These are phyloP conservation scores for Cyanocitta stelleri DNA, from an alignment of 2,113 vertebrate genomes.

Conservation along the genomic window DNA sequence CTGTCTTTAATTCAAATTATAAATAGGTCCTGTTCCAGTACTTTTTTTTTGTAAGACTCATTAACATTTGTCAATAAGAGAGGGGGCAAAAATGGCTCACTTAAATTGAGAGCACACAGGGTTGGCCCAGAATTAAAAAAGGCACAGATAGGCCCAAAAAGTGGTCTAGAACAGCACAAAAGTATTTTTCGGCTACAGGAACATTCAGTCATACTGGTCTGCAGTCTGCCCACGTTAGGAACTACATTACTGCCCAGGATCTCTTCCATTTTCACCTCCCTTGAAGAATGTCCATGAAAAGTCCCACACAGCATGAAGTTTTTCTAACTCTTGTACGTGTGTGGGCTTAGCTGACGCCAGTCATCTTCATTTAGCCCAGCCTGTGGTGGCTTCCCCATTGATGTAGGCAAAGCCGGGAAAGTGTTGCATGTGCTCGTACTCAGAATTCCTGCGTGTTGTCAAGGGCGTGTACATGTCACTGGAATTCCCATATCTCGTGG, in stretches of 20 bases:
- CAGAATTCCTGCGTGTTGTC: slow-evolving; percentile 90
- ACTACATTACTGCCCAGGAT: slow-evolving; percentile 45
- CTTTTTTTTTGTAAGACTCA: slow-evolving; percentile 39
- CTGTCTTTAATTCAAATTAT: slow-evolving; percentile 53
- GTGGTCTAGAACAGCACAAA: slow-evolving; percentile 52
- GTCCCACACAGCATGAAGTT: slow-evolving; percentile 17
- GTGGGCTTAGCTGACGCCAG: slow-evolving; percentile 51
- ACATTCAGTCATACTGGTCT: slow-evolving; percentile 18
- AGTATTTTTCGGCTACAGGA: slow-evolving; percentile 34
- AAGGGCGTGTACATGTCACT: slow-evolving; percentile 92
- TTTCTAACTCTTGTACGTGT: slow-evolving; percentile 55
- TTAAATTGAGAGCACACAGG: slow-evolving; percentile 7
- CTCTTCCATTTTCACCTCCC: slow-evolving; percentile 51
- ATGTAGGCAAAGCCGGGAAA: slow-evolving; percentile 98
- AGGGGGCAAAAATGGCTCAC: slow-evolving; percentile 34
- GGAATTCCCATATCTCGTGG: slow-evolving; percentile 86
- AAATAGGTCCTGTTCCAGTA: slow-evolving; percentile 16
- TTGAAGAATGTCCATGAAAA: slow-evolving; percentile 23
- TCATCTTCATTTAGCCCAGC: slow-evolving; percentile 89
- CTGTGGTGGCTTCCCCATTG: slow-evolving; percentile 94
- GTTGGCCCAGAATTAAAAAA: slow-evolving; percentile 61
- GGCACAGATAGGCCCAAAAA: slow-evolving; percentile 71
- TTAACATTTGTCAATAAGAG: slow-evolving; percentile 43
- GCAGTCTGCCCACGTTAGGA: slow-evolving; percentile 40
- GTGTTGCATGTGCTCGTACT: slow-evolving; percentile 98